Evolutionary conservation across 2,888 invertebrate genomes (phyloP).

Genomic region (Lagria hirta): DNA sequence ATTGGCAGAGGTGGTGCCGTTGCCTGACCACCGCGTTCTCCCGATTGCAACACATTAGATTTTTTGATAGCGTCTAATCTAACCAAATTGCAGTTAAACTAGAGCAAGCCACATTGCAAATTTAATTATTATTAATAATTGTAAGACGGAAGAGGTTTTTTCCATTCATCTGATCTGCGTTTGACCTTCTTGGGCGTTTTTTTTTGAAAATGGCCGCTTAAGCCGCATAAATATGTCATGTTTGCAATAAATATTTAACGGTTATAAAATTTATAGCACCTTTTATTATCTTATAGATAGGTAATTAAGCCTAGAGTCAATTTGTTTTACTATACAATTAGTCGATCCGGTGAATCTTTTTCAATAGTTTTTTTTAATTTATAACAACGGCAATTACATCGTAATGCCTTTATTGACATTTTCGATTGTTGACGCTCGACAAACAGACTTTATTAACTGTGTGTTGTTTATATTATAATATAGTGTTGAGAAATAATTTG

Average conservation of each 20-base stretch:
- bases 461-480: neutral
- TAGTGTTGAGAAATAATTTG: conserved; percentile 1
- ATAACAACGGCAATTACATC: conserved; percentile 11
- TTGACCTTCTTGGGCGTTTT: too few relatives aligned
- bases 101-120: too few relatives aligned
- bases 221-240: conserved; percentile 11
- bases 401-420: conserved; percentile 10
- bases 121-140: too few relatives aligned
- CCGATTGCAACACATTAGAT: too few relatives aligned
- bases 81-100: too few relatives aligned
- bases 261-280: conserved; percentile 22
- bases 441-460: conserved; percentile 3
- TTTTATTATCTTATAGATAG: conserved; percentile 18
- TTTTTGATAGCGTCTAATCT: too few relatives aligned
- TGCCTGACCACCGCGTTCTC: too few relatives aligned
- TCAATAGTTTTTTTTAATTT: conserved; percentile 16
- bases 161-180: too few relatives aligned
- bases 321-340: conserved; percentile 25
- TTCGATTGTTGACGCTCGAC: conserved; percentile 3
- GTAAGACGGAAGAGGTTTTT: too few relatives aligned
- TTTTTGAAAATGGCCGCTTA: too few relatives aligned
- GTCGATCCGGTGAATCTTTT: conserved; percentile 19
- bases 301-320: conserved; percentile 23
- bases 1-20: too few relatives aligned
- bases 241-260: conserved; percentile 23